Evolutionary conservation across 1,140 invertebrate genomes (phyloP), one percentile per base, ranked within the genome.

Genomic region (Panagrolaimus sp.): DNA sequence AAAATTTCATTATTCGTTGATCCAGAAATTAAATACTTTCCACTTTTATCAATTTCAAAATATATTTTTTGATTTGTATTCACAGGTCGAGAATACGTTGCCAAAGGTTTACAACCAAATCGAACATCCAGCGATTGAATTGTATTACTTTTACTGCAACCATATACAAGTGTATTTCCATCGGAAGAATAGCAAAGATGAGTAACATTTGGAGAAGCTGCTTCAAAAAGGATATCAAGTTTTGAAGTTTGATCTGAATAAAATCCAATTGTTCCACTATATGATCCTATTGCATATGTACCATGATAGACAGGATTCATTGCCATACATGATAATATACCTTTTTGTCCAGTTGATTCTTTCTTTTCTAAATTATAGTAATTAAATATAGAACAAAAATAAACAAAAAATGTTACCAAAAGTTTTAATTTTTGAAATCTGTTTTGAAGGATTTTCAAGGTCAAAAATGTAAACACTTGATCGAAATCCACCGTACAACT

Each of bases 41-140:
- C 52, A 58, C n/a, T 21, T 8, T 24, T 21, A 17, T 26, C 28
- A 17, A 58, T 26, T 28, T 58, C 52, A n/a, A 58, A 58, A 8
- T 28, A 21, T 5, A 58, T 24, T 21, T 28, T 5, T 14, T 58
- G 52, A 58, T 58, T 58, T 28, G 52, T 58, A 14, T 58, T 28
- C 0, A 58, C 52, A 0, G 52, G 52, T 1, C 52, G 15, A 4
- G 12, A 10, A 17, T n/a, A 58, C 10, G 15, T 58, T n/a, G 15
- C 17, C 52, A 58, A 58, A 21, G 52, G 52, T 21, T 58, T 58
- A 58, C 52, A 58, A 17, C 21, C 52, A 58, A 58, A 58, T 58
- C 52, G 52, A 17, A 58, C 52, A 58, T 58, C 52, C 21, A 58
- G 17, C 14, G 14, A n/a, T 14, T 58, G 52, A 21, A 58, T 21